A percentile compares a stretch with the other conserved stretches of the same genome.
These are phyloP conservation scores for Glaucopsyche alexis DNA, from an alignment of 2,888 invertebrate species.

Conservation along the genomic window DNA sequence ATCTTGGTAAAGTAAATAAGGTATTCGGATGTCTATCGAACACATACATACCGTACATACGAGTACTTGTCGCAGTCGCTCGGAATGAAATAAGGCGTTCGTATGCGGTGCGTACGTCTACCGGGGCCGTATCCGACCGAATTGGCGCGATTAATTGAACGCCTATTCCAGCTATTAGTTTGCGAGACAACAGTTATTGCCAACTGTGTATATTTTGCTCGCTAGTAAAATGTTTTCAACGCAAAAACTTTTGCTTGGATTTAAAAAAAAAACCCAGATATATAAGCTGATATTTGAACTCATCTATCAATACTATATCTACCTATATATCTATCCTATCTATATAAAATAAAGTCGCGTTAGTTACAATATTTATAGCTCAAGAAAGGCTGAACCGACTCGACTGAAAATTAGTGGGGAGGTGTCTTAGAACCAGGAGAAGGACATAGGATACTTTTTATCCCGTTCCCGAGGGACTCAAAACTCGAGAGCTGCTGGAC, in stretches of 20 bases:
- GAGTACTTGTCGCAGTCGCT: conserved; percentile 40
- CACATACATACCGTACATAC: conserved; percentile 11
- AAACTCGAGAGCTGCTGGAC: no score
- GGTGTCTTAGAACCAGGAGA: no score
- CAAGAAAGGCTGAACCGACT: no score
- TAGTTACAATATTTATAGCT: no score
- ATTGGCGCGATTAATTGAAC: conserved; percentile 72
- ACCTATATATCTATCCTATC: no score
- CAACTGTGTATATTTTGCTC: neutral
- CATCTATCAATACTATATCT: no score
- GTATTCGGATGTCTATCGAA: conserved; percentile 6
- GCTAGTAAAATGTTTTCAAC: neutral
- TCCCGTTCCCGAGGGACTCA: no score
- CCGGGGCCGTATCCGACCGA: conserved; percentile 58
- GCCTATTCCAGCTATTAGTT: conserved; percentile 67
- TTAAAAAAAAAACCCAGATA: no score
- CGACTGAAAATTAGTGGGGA: no score
- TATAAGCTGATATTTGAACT: no score
- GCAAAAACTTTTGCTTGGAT: neutral
- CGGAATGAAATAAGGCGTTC: conserved; percentile 47
- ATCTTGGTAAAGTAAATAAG: conserved; percentile 21
- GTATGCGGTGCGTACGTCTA: conserved; percentile 51
- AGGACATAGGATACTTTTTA: no score
- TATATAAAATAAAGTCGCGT: no score
- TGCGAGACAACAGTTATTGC: conserved; percentile 52